phyloP scores from a whole-genome alignment of 1,140 invertebrate species.

The Megathymus violae region DNA sequence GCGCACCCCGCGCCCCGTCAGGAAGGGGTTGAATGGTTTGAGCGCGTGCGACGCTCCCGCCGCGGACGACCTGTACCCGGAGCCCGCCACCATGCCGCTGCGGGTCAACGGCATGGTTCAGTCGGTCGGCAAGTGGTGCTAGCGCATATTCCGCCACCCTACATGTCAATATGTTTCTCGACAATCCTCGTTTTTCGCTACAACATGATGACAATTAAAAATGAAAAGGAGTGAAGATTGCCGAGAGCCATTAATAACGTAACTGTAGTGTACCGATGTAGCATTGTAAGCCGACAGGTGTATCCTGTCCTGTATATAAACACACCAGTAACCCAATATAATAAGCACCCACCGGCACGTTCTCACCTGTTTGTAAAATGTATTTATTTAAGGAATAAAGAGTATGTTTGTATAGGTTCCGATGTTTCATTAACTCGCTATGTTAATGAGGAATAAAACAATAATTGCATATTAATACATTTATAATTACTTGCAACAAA shows the following conservation, averaged over 20 bases:
- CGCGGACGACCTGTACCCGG: too few species aligned
- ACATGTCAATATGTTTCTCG: too few species aligned
- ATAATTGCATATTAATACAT: slow-evolving; percentile 42
- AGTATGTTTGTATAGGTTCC: slow-evolving; percentile 20
- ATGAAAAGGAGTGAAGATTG: too few species aligned
- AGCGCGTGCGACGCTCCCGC: too few species aligned
- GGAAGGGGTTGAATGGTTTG: slow-evolving; percentile 42
- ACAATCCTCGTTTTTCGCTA: too few species aligned
- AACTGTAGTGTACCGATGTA: slow-evolving; percentile 4
- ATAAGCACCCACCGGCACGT: slow-evolving; percentile 53
- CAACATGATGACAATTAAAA: too few species aligned
- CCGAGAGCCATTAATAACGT: neutral
- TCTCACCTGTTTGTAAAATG: slow-evolving; percentile 57
- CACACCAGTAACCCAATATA: slow-evolving; percentile 23
- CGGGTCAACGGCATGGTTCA: too few species aligned
- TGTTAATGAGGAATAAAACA: slow-evolving; percentile 26
- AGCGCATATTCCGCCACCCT: too few species aligned
- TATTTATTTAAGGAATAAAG: slow-evolving; percentile 53
- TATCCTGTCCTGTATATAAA: slow-evolving; percentile 23
- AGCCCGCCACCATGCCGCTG: too few species aligned
- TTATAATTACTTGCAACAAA: slow-evolving; percentile 57
- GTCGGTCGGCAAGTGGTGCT: too few species aligned
- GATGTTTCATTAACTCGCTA: slow-evolving; percentile 2
- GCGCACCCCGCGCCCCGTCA: slow-evolving; percentile 59
- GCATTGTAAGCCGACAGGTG: slow-evolving; percentile 3